Evolutionary conservation across 2,888 invertebrate species (phyloP), one percentile per base, ranked within the genome.

Genomic region (Podotricha telesiphe): DNA sequence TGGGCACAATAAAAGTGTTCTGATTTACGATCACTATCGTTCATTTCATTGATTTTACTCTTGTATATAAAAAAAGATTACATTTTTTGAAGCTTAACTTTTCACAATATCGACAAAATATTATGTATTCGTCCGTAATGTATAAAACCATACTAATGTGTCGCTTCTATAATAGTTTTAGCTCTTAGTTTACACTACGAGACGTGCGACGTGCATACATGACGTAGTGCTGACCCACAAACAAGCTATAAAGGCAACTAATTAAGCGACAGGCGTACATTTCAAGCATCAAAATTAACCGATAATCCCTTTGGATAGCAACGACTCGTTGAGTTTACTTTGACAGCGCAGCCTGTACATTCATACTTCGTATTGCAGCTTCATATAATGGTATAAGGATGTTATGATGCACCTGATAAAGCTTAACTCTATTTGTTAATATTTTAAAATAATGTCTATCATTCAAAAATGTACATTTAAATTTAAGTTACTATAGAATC

Each of bases 161-260:
- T 10, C 45, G 42, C 61, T 62, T 67, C 53, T 28, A 37, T 45
- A 17, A 34, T 13, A 62, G 45, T 67, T 28, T 37, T 42, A 17
- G n/a, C 15, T 67, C 62, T 55, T 34, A 48, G 53, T 67, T 28
- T 66, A 42, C 28, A 51, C 56, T 63, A 58, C 20, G 69, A 67
- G 69, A 66, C 65, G 62, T 64, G 66, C 63, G 69, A 66, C 65
- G 62, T 64, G 66, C 63, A 61, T 59, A 73, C 71, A 72, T 69
- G 77, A 76, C 74, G 70, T 73, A 74, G 73, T 78, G 76, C 74
- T 79, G 74, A 78, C 80, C 74, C 64, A 76, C 82, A 82, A 86
- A 85, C 83, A 83, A 75, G 76, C 83, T 82, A 80, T 86, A 83
- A 84, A 82, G 80, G 83, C 78, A 74, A 76, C 82, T 86, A 86